Evolutionary conservation across 2,797 vertebrate genomes (phyloP).

Genomic region (Lutjanus argentimaculatus): DNA sequence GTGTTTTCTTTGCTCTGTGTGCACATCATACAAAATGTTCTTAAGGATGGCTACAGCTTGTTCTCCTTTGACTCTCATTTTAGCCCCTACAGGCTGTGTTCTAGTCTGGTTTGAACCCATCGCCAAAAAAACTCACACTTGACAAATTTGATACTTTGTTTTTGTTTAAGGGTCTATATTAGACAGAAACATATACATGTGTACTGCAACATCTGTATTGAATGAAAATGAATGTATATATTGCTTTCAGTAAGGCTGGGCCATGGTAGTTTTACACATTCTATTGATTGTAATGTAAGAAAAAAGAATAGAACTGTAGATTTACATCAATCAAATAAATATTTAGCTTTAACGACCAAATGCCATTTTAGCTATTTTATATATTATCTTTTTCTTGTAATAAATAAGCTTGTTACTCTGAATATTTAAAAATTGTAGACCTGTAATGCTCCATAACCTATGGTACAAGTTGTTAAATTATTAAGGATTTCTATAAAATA

Average conservation of each 20-base stretch:
- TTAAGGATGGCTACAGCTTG: not conserved
- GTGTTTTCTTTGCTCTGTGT: not conserved
- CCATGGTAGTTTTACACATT: conserved; percentile 2
- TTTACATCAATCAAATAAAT: not conserved
- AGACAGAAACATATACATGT: not conserved
- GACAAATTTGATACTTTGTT: conserved; percentile 26
- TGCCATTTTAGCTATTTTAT: conserved; percentile 8
- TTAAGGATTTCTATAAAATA: conserved; percentile 1
- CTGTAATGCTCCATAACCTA: not conserved
- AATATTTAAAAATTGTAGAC: conserved; percentile 2
- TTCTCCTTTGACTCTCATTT: not conserved
- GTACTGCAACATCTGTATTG: not conserved
- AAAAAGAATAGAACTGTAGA: not conserved
- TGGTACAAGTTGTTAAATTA: not conserved
- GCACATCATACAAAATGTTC: conserved; percentile 13
- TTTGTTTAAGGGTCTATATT: conserved; percentile 6
- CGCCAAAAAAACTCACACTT: conserved; percentile 58
- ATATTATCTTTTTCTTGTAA: conserved; percentile 1
- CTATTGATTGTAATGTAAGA: conserved; percentile 9
- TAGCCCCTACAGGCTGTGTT: too few species aligned
- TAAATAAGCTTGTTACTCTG: conserved; percentile 23
- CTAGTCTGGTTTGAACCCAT: not conserved
- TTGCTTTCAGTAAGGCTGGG: conserved; percentile 6
- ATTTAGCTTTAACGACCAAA: conserved; percentile 7
- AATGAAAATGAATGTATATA: conserved; percentile 21